Percentiles rank a stretch among this genome's conserved stretches.
Conservation (phyloP, 2,888 invertebrate species). For the Elaeidobius kamerunicus region DNA sequence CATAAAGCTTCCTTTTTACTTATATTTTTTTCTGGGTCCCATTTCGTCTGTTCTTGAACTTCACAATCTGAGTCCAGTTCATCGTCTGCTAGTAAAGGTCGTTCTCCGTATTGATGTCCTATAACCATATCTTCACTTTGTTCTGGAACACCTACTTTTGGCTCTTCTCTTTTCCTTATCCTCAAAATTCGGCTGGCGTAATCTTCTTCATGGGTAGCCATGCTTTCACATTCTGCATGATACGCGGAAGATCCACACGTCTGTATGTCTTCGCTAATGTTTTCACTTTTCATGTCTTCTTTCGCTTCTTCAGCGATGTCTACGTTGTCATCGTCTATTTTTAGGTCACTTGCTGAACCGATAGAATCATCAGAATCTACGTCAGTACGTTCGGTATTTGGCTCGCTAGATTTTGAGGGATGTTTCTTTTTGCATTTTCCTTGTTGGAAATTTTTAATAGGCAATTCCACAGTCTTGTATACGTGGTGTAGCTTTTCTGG, state of each 20-base stretch:
- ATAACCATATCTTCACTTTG: constrained; percentile 57
- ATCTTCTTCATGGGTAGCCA: constrained; percentile 61
- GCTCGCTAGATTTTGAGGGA: too few relatives aligned
- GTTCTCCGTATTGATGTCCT: constrained; percentile 73
- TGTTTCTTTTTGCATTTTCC: constrained; percentile 42
- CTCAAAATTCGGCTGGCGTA: constrained; percentile 53
- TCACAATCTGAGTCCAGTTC: constrained; percentile 66
- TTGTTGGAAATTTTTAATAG: constrained; percentile 49
- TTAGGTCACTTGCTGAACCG: constrained; percentile 68
- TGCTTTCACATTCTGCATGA: constrained; percentile 70
- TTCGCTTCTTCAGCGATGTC: constrained; percentile 48
- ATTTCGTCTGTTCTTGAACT: constrained; percentile 39
- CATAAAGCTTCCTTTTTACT: constrained; percentile 39
- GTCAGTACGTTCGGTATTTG: constrained; percentile 42
- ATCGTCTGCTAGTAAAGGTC: constrained; percentile 72
- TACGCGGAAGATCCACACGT: constrained; percentile 69
- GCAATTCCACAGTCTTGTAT: constrained; percentile 53
- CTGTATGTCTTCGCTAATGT: constrained; percentile 61
- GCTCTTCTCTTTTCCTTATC: constrained; percentile 50
- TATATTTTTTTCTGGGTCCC: constrained; percentile 38
- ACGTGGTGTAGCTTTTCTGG: constrained; percentile 54
- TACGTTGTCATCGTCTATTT: constrained; percentile 55
- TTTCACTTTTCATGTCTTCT: constrained; percentile 52
- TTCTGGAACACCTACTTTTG: constrained; percentile 41
- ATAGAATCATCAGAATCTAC: constrained; percentile 64